Percentiles rank a stretch among this genome's conserved stretches.
These are phyloP conservation scores for Schizopygopsis pylzovi DNA, from an alignment of 2,797 vertebrate genomes.

Conservation along the genomic window DNA sequence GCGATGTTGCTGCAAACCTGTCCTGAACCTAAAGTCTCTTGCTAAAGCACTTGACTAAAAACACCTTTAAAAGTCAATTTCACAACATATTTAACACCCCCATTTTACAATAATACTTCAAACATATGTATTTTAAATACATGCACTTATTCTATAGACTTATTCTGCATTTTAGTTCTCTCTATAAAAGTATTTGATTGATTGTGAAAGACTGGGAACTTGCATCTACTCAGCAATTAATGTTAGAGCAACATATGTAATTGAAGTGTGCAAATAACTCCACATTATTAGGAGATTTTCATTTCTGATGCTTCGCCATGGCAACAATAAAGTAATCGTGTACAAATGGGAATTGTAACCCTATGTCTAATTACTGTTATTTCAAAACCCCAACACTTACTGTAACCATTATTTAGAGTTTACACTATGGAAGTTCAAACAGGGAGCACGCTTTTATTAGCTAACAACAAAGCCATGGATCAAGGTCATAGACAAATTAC, in stretches of 20 bases:
- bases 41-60: not conserved
- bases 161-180: not conserved
- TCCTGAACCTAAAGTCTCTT: too few relatives aligned
- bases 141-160: not conserved
- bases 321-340: not conserved
- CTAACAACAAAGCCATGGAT: not conserved
- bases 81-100: too few relatives aligned
- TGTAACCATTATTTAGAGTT: not conserved
- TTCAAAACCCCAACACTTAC: slow-evolving; percentile 16
- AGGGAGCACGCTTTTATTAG: not conserved
- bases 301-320: not conserved
- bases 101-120: not conserved
- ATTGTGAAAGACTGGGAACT: too few relatives aligned
- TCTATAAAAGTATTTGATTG: not conserved
- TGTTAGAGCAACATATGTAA: not conserved
- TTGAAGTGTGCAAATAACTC: not conserved
- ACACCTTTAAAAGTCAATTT: not conserved
- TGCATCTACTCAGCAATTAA: not conserved
- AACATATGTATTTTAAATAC: not conserved
- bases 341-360: not conserved
- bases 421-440: slow-evolving; percentile 3
- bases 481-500: slow-evolving; percentile 5
- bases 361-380: slow-evolving; percentile 17
- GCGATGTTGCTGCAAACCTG: too few relatives aligned
- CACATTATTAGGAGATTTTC: not conserved